These are phyloP conservation scores for Coendou prehensilis DNA, from an alignment of 2,797 vertebrate genomes.

Conservation along the genomic window DNA sequence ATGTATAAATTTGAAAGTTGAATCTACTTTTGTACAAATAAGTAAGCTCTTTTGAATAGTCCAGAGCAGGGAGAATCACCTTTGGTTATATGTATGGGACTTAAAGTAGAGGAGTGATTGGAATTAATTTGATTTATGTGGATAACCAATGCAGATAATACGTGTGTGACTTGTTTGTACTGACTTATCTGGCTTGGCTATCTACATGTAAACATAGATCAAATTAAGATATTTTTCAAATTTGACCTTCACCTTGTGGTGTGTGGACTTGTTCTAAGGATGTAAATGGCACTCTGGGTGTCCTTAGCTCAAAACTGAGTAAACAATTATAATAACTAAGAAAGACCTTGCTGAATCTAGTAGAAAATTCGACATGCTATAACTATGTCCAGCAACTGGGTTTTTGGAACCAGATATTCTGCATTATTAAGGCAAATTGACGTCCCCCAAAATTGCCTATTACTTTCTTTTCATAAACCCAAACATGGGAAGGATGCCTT, in stretches of 20 bases:
- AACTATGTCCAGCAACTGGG: neutral
- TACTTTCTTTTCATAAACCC: constrained; percentile 6
- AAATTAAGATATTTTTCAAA: constrained; percentile 77
- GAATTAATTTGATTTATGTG: constrained; percentile 74
- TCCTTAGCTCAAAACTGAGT: constrained; percentile 64
- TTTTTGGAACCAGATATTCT: constrained; percentile 28
- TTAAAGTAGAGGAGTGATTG: constrained; percentile 55
- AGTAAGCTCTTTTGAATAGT: neutral
- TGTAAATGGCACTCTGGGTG: constrained; percentile 59
- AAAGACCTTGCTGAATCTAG: constrained; percentile 43
- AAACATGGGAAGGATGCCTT: constrained; percentile 30
- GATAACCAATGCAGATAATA: constrained; percentile 69
- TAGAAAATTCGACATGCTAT: neutral
- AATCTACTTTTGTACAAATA: neutral
- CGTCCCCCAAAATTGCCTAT: neutral
- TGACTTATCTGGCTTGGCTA: constrained; percentile 65
- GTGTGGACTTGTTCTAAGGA: constrained; percentile 48
- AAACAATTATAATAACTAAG: constrained; percentile 65
- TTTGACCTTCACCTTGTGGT: constrained; percentile 62
- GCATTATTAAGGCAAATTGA: constrained; percentile 22
- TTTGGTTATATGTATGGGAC: constrained; percentile 54
- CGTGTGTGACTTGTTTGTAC: constrained; percentile 70
- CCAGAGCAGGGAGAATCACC: constrained; percentile 20
- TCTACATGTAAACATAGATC: constrained; percentile 71
- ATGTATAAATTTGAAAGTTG: constrained; percentile 51